Evolutionary conservation across 2,113 vertebrate genomes (phyloP).

Genomic region (Dasyornis broadbenti): DNA sequence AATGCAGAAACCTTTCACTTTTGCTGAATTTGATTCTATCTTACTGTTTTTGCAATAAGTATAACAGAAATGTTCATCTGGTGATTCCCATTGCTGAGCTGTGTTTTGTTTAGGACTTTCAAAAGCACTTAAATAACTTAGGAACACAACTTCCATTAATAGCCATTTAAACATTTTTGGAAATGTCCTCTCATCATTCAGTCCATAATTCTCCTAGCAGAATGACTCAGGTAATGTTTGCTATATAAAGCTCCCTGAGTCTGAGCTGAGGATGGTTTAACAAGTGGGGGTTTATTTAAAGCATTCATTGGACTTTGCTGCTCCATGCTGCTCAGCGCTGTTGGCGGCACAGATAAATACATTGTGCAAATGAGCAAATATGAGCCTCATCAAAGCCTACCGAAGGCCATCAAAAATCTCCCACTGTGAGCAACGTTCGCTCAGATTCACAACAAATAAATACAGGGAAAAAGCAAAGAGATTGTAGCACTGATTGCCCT

Average conservation of each 20-base stretch:
- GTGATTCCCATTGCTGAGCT: neutral
- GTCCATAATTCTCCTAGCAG: neutral
- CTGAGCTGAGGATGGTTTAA: neutral
- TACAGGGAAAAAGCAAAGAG: neutral
- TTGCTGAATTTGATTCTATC: neutral
- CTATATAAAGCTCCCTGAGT: neutral
- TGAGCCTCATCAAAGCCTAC: constrained; percentile 28
- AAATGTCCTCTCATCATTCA: neutral
- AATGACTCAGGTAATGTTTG: constrained; percentile 8
- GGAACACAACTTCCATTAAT: neutral
- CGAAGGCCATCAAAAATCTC: neutral
- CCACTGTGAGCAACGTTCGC: neutral
- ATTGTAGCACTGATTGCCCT: neutral
- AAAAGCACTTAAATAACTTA: neutral
- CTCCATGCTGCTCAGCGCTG: neutral
- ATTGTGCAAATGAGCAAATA: constrained; percentile 43
- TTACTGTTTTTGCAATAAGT: neutral
- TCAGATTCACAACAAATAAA: constrained; percentile 45
- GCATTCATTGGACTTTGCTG: neutral
- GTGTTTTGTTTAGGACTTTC: neutral
- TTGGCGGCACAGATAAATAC: constrained; percentile 21
- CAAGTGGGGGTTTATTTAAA: constrained; percentile 28
- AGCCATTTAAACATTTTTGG: neutral
- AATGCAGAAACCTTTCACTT: neutral
- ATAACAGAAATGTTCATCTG: neutral